Conservation (phyloP, 2,888 invertebrate genomes). For the Stenodera caucasica region DNA sequence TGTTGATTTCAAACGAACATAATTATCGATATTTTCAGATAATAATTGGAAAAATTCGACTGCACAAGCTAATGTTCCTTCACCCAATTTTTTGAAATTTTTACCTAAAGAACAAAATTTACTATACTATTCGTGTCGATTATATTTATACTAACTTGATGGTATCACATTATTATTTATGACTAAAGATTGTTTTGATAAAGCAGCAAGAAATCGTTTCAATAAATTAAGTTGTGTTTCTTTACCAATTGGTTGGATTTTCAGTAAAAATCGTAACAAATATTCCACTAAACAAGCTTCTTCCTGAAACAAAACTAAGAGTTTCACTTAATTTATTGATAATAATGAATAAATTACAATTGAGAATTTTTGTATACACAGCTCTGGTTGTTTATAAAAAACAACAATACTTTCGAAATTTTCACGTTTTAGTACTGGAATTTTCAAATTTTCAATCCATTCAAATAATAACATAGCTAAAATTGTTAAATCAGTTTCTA, state of each 20-base stretch:
- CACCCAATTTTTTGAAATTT: constrained; percentile 59
- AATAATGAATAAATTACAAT: constrained; percentile 52
- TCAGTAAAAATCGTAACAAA: constrained; percentile 67
- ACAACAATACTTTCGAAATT: constrained; percentile 69
- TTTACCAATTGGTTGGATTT: constrained; percentile 65
- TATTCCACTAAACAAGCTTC: constrained; percentile 72
- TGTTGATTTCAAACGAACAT: constrained; percentile 43
- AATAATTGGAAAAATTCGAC: constrained; percentile 60
- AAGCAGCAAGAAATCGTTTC: constrained; percentile 66
- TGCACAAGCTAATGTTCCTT: constrained; percentile 61
- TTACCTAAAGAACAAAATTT: constrained; percentile 40
- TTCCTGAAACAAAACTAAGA: constrained; percentile 58
- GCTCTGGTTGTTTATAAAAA: constrained; percentile 63
- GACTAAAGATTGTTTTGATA: constrained; percentile 67
- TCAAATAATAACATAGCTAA: constrained; percentile 69
- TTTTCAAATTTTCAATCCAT: constrained; percentile 76
- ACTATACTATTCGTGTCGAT: neutral
- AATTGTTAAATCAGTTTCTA: constrained; percentile 66
- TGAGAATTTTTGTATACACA: constrained; percentile 63
- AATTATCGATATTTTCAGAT: constrained; percentile 58
- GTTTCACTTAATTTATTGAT: neutral
- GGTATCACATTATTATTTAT: constrained; percentile 57
- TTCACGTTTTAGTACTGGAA: constrained; percentile 66
- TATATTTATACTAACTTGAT: constrained; percentile 45
- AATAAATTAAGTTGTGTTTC: constrained; percentile 64